Conservation (phyloP, 1,140 invertebrate genomes). For the Ephestia elutella region DNA sequence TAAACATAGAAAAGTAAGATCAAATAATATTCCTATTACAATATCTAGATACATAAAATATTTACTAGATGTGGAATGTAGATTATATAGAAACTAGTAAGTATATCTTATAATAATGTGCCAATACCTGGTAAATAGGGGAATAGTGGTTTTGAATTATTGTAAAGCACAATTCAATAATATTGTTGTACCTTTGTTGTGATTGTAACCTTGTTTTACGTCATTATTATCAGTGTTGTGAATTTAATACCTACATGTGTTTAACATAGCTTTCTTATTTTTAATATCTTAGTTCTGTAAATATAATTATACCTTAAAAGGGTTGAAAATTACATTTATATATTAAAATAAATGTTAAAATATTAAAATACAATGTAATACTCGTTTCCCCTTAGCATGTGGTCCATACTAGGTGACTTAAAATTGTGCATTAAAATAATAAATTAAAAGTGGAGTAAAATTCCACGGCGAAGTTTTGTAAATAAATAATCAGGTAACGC, state of each 20-base stretch:
- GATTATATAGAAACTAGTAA: constrained; percentile 15
- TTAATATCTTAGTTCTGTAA: constrained; percentile 17
- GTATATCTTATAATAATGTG: constrained; percentile 28
- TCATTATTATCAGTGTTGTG: constrained; percentile 43
- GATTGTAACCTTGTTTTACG: constrained; percentile 20
- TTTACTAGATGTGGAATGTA: constrained; percentile 29
- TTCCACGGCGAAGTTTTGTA: constrained; percentile 39
- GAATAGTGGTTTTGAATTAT: constrained; percentile 21
- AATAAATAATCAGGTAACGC: constrained; percentile 62
- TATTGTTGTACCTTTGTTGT: constrained; percentile 9
- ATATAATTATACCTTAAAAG: constrained; percentile 20
- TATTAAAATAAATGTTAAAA: constrained; percentile 19
- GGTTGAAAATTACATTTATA: constrained; percentile 23
- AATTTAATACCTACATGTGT: constrained; percentile 20
- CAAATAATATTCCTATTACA: constrained; percentile 37
- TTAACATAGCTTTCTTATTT: constrained; percentile 19
- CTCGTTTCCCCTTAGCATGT: constrained; percentile 52
- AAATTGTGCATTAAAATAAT: constrained; percentile 68
- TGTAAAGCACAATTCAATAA: constrained; percentile 20
- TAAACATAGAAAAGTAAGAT: constrained; percentile 7
- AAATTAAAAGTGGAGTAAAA: constrained; percentile 47
- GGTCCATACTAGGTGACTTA: constrained; percentile 70
- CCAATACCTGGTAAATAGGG: constrained; percentile 23
- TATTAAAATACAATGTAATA: constrained; percentile 12
- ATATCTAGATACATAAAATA: constrained; percentile 15